Evolutionary conservation across 1,140 invertebrate genomes (phyloP).

Genomic region (Aphelenchoides fujianensis): DNA sequence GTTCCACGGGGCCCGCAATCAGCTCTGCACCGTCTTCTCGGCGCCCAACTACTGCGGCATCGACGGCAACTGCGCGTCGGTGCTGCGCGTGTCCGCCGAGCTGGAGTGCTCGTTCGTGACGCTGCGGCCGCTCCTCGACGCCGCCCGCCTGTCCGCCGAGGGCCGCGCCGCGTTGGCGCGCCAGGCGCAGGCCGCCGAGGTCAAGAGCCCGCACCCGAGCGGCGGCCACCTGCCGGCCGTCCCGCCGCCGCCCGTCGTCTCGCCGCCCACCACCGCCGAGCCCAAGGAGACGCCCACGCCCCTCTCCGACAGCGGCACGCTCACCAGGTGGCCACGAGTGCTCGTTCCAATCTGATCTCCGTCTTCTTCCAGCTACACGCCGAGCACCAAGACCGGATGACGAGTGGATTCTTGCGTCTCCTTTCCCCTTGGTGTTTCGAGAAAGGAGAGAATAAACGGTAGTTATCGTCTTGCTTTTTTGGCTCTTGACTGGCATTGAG

Average conservation of each 20-base stretch:
- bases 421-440: too few species aligned
- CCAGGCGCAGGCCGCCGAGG: background rate
- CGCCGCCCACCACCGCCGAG: background rate
- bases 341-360: background rate
- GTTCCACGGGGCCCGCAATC: constrained; percentile 87
- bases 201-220: background rate
- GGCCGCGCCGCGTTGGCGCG: background rate
- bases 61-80: constrained; percentile 28
- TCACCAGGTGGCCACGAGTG: background rate
- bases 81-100: constrained; percentile 20
- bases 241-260: background rate
- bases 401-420: too few species aligned
- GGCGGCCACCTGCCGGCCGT: background rate
- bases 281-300: background rate
- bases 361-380: background rate
- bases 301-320: background rate
- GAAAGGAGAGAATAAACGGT: too few species aligned
- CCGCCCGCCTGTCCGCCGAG: background rate
- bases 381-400: background rate
- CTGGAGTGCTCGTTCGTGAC: constrained; percentile 24
- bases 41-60: constrained; percentile 91
- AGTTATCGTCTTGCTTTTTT: too few species aligned
- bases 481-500: too few species aligned
- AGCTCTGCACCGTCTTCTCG: constrained; percentile 90
- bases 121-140: constrained; percentile 16